Evolutionary conservation across 2,888 invertebrate genomes (phyloP).

Genomic region (Coelogynopora nodosa): DNA sequence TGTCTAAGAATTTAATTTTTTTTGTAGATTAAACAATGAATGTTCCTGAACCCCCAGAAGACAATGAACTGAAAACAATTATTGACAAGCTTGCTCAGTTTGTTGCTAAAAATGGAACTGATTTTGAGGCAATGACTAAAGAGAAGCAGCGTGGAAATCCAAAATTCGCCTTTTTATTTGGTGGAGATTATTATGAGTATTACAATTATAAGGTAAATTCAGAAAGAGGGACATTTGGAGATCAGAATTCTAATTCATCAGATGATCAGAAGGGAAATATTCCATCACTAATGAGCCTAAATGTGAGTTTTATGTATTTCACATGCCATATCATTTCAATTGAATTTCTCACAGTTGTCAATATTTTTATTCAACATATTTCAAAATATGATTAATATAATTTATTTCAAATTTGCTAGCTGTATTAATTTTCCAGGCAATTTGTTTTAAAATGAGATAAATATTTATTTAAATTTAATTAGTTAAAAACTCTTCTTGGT

Average conservation of each 20-base stretch:
- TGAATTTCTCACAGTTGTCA: no score
- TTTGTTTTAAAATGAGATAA: no score
- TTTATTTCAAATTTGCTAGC: no score
- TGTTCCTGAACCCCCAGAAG: slow-evolving; percentile 59
- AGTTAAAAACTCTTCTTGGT: no score
- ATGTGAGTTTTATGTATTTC: neutral
- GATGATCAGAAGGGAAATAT: neutral
- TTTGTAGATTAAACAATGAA: neutral
- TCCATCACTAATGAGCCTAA: slow-evolving; percentile 4
- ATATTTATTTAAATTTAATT: no score
- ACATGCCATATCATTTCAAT: no score
- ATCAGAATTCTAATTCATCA: slow-evolving; percentile 49
- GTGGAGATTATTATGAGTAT: slow-evolving; percentile 89
- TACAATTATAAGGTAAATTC: slow-evolving; percentile 92
- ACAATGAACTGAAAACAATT: slow-evolving; percentile 88
- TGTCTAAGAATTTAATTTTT: neutral
- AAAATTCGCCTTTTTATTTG: slow-evolving; percentile 92
- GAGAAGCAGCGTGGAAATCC: slow-evolving; percentile 95
- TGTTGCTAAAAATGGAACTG: slow-evolving; percentile 97
- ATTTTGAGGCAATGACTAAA: slow-evolving; percentile 97
- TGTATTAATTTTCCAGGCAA: no score
- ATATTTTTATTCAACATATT: no score
- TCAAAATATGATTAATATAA: no score
- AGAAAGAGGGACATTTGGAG: slow-evolving; percentile 73
- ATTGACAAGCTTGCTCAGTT: slow-evolving; percentile 98